Evolutionary conservation across 2,888 invertebrate genomes (phyloP), one percentile per base, ranked within the genome.

Genomic region (Drosophila stalkeri): DNA sequence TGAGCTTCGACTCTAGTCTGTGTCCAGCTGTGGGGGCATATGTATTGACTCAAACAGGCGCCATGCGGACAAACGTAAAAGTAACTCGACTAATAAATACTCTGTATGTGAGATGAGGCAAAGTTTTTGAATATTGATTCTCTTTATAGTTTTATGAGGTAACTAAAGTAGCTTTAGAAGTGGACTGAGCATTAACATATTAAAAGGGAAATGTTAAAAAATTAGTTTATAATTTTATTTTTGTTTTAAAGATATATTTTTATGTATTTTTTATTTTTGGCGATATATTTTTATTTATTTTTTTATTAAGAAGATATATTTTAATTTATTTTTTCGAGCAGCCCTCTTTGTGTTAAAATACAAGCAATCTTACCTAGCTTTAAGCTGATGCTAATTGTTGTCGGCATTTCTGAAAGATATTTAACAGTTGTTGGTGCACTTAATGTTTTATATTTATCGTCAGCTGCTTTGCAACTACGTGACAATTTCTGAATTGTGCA

Each of bases 401-500:
- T 60, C 18, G 65, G 51, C n/a, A 35, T 12, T 56, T 46, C 41
- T 61, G 44, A 56, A 63, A 18, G 31, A 35, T 43, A 46, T 31
- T 66, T 57, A 62, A 46, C 47, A 46, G 55, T 51, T 56, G 60
- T 69, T 60, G 27, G 27, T 61, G 46, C 46, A 57, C 59, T 68
- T 66, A n/a, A 18, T 33, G 54, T 39, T 68, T 51, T 60, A 49
- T 43, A 60, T 64, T 75, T 66, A 77, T 75, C 54, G 64, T 59
- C 61, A 41, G 67, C 65, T 68, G 70, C 52, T 66, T 61, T 71
- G 37, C 49, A 62, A 46, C 63, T 77, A 85, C 84, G 84, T 85
- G 84, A 84, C 82, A 70, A 68, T 81, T 81, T 78, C 66, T 71
- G 75, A 79, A 81, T 81, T 82, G 75, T 67, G 37, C 62, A 63